A percentile compares a stretch with the other conserved stretches of the same genome.
Evolutionary conservation across 2,113 vertebrate genomes (phyloP).

Genomic region (Nibea albiflora): DNA sequence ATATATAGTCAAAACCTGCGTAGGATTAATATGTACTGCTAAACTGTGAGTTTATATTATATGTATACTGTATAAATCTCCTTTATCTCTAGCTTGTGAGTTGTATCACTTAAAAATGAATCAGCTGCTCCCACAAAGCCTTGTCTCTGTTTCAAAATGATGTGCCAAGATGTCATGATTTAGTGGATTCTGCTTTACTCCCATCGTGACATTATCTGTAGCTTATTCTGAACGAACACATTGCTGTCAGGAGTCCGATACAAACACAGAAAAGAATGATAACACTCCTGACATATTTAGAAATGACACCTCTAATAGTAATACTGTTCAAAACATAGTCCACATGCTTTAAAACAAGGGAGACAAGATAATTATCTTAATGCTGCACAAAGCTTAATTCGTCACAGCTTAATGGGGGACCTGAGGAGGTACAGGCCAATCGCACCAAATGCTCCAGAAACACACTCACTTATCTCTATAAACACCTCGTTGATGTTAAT

Average conservation of each 20-base stretch:
- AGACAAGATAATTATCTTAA: slow-evolving; percentile 15
- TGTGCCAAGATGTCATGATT: background rate
- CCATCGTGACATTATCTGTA: background rate
- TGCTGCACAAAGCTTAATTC: slow-evolving; percentile 9
- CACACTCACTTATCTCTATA: slow-evolving; percentile 98
- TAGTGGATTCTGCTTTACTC: slow-evolving; percentile 10
- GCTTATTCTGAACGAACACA: background rate
- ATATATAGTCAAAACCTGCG: background rate
- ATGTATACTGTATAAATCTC: background rate
- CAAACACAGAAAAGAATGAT: slow-evolving; percentile 8
- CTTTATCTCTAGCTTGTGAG: background rate
- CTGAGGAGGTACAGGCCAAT: background rate
- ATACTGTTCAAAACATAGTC: background rate
- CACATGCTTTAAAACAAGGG: background rate
- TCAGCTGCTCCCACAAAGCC: background rate
- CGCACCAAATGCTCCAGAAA: slow-evolving; percentile 26
- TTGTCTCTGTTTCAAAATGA: background rate
- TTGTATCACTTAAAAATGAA: background rate
- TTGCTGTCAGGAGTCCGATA: background rate
- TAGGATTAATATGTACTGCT: background rate
- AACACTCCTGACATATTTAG: background rate
- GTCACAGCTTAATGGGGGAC: background rate
- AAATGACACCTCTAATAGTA: background rate
- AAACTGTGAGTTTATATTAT: no score
- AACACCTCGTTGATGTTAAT: slow-evolving; percentile 99